phyloP scores from a whole-genome alignment of 2,797 vertebrate genomes.

The Graptemys geographica region DNA sequence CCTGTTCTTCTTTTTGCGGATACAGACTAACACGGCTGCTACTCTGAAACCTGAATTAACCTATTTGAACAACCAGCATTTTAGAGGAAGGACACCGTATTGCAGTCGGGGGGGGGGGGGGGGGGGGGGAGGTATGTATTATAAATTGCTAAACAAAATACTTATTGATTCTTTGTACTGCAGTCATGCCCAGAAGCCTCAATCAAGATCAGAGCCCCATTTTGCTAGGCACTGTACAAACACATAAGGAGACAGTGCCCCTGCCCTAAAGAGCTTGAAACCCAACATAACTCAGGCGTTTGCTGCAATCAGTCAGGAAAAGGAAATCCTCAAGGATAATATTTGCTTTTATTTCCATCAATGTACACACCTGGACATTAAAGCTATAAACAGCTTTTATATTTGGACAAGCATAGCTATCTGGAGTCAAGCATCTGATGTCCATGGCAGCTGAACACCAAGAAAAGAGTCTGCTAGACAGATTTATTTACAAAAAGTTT shows the following conservation, averaged over 20 bases:
- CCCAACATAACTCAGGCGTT: background rate
- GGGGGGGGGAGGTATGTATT: no score
- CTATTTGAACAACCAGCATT: no score
- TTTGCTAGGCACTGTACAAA: accelerated
- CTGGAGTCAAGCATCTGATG: background rate
- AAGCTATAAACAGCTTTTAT: background rate
- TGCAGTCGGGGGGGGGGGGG: no score
- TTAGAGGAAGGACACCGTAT: no score
- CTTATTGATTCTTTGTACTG: background rate
- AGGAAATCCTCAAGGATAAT: background rate
- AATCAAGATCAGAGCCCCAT: background rate
- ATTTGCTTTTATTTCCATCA: background rate
- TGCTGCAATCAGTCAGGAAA: background rate
- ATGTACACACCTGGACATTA: accelerated
- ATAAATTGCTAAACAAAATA: background rate
- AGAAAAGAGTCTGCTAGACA: background rate
- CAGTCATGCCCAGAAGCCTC: background rate
- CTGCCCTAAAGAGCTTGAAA: background rate
- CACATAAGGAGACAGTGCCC: background rate
- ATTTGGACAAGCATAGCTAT: background rate
- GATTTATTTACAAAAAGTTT: accelerated
- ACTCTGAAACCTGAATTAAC: no score
- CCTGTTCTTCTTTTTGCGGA: no score
- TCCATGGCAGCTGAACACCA: background rate
- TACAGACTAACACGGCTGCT: no score